phyloP scores from a whole-genome alignment of 2,888 invertebrate species.

The Amblyteles armatorius region DNA sequence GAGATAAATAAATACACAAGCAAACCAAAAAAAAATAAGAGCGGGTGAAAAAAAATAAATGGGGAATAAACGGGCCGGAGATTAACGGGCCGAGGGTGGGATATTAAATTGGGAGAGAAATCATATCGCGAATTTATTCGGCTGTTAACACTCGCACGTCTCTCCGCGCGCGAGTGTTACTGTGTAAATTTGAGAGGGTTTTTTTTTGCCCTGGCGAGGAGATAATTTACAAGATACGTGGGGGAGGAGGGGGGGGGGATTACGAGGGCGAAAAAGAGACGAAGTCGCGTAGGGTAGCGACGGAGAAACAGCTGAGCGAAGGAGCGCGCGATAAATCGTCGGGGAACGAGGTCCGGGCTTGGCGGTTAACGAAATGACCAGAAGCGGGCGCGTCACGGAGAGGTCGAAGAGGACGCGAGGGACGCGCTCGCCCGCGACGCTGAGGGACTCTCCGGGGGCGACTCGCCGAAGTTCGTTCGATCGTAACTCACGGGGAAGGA shows the following conservation, averaged over 20 bases:
- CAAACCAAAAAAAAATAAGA: background rate
- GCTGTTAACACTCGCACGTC: constrained; percentile 35
- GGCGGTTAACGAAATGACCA: constrained; percentile 71
- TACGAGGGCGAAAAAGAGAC: constrained; percentile 46
- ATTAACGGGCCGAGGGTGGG: constrained; percentile 25
- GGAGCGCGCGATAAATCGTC: constrained; percentile 61
- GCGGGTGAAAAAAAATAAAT: background rate
- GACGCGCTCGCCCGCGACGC: constrained; percentile 34
- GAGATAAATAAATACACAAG: background rate
- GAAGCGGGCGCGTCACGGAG: constrained; percentile 46
- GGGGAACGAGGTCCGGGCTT: constrained; percentile 63
- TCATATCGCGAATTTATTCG: constrained; percentile 48
- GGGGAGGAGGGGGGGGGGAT: background rate
- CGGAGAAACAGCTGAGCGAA: constrained; percentile 35
- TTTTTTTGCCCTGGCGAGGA: constrained; percentile 24
- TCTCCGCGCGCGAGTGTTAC: background rate
- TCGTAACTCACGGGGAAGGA: constrained; percentile 53
- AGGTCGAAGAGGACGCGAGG: constrained; percentile 59
- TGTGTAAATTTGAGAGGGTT: constrained; percentile 23
- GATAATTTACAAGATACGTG: constrained; percentile 58
- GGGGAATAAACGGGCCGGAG: background rate
- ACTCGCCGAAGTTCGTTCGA: constrained; percentile 58
- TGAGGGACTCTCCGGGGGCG: constrained; percentile 46
- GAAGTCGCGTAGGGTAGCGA: constrained; percentile 28
- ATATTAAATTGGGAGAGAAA: constrained; percentile 22